Evolutionary conservation across 2,113 vertebrate genomes (phyloP).

Genomic region (Heterotis niloticus): DNA sequence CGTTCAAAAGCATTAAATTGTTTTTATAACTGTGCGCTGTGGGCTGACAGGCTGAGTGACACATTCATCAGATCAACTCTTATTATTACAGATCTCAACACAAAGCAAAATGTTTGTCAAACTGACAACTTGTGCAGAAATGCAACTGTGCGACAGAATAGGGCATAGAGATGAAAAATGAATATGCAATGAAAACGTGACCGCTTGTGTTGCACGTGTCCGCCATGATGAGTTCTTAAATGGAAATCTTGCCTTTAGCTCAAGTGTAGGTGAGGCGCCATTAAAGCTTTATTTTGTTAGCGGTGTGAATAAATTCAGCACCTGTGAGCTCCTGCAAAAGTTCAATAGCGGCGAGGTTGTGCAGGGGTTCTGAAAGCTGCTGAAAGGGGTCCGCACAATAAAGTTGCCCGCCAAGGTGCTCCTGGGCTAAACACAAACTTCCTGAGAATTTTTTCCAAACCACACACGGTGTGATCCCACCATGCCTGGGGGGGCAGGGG

Average conservation of each 20-base stretch:
- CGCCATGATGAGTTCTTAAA: too few relatives aligned
- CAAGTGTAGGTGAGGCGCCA: too few relatives aligned
- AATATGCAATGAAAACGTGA: too few relatives aligned
- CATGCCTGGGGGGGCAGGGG: slow-evolving; percentile 48
- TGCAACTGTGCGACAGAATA: not conserved
- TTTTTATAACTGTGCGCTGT: too few relatives aligned
- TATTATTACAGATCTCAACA: not conserved
- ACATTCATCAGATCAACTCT: too few relatives aligned
- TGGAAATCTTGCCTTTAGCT: too few relatives aligned
- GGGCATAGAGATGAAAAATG: too few relatives aligned
- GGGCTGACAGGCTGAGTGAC: too few relatives aligned
- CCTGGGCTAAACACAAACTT: slow-evolving; percentile 45
- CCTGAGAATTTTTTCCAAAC: slow-evolving; percentile 43
- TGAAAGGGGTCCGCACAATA: not conserved
- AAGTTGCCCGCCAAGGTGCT: slow-evolving; percentile 31
- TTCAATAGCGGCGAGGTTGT: not conserved
- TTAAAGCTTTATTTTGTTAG: too few relatives aligned
- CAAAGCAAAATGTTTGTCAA: not conserved
- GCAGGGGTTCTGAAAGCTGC: not conserved
- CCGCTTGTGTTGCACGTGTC: too few relatives aligned
- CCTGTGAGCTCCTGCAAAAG: not conserved
- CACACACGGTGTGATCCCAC: slow-evolving; percentile 46
- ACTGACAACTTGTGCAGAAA: not conserved
- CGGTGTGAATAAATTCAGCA: too few relatives aligned
- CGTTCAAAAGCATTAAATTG: too few relatives aligned